Percentiles rank a stretch among this genome's conserved stretches.
Evolutionary conservation across 2,113 vertebrate genomes (phyloP).

Genomic region (Vicugna pacos): DNA sequence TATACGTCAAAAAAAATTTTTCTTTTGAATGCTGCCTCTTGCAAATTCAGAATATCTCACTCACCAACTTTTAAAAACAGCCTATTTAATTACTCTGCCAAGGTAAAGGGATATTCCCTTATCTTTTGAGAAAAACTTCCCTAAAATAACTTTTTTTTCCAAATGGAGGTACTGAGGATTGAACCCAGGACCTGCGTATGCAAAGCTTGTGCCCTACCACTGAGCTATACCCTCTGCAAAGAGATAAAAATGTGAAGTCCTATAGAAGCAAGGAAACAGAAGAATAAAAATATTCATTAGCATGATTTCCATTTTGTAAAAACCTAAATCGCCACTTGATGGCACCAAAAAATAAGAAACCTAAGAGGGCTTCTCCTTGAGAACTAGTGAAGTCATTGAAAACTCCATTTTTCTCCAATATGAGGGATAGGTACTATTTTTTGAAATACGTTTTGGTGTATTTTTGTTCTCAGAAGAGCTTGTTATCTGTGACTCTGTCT

Average conservation of each 20-base stretch:
- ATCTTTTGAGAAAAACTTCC: neutral
- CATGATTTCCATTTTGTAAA: neutral
- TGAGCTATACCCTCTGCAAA: neutral
- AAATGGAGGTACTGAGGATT: too few relatives aligned
- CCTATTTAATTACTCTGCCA: neutral
- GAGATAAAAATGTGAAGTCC: neutral
- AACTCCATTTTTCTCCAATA: neutral
- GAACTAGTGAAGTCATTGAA: fast-evolving
- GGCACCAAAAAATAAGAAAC: conserved; percentile 61
- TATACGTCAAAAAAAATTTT: too few relatives aligned
- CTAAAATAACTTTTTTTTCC: neutral
- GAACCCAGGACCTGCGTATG: too few relatives aligned
- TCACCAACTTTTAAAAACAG: neutral
- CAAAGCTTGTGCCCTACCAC: too few relatives aligned
- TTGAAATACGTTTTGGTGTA: neutral
- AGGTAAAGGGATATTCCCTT: neutral
- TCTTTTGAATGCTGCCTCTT: neutral
- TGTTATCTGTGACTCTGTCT: neutral
- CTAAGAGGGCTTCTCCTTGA: neutral
- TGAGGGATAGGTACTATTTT: neutral
- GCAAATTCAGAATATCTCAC: neutral
- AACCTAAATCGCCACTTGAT: conserved; percentile 55
- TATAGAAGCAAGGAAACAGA: neutral
- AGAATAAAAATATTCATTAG: neutral
- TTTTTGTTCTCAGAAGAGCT: neutral